phyloP scores from a whole-genome alignment of 2,888 invertebrate genomes.

The Volucella inflata region DNA sequence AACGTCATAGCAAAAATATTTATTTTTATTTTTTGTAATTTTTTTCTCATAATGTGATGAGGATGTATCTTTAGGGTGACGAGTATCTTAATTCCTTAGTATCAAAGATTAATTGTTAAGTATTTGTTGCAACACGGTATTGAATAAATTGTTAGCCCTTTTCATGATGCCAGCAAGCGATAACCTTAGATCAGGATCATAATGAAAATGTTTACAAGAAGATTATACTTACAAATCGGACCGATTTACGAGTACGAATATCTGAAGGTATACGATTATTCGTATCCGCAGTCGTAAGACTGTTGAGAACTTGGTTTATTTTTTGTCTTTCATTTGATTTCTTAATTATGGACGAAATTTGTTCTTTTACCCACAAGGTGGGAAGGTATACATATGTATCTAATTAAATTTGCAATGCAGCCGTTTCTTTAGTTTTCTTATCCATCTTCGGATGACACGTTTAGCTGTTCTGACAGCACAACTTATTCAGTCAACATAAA shows the following conservation, averaged over 20 bases:
- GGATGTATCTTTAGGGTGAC: too few species aligned
- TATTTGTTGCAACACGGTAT: too few species aligned
- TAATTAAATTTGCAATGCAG: neutral
- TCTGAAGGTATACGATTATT: conserved; percentile 17
- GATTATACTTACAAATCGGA: conserved; percentile 59
- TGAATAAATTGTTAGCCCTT: neutral
- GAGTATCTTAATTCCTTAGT: too few species aligned
- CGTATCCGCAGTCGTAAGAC: conserved; percentile 12
- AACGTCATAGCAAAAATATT: too few species aligned
- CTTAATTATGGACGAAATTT: conserved; percentile 51
- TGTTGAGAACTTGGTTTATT: neutral
- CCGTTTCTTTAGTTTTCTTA: too few species aligned
- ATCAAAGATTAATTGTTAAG: too few species aligned
- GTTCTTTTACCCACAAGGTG: neutral
- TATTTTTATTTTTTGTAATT: too few species aligned
- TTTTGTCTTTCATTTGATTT: conserved; percentile 37
- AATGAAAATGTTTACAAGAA: conserved; percentile 66
- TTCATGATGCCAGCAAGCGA: conserved; percentile 37
- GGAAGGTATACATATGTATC: neutral
- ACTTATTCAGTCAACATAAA: too few species aligned
- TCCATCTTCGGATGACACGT: too few species aligned
- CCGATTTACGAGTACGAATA: conserved; percentile 17
- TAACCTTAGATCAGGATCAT: conserved; percentile 52
- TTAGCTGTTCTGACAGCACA: too few species aligned
- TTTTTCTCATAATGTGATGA: too few species aligned